Evolutionary conservation across 1,140 invertebrate species (phyloP), one percentile per base, ranked within the genome.

Genomic region (Drosophila willistoni): DNA sequence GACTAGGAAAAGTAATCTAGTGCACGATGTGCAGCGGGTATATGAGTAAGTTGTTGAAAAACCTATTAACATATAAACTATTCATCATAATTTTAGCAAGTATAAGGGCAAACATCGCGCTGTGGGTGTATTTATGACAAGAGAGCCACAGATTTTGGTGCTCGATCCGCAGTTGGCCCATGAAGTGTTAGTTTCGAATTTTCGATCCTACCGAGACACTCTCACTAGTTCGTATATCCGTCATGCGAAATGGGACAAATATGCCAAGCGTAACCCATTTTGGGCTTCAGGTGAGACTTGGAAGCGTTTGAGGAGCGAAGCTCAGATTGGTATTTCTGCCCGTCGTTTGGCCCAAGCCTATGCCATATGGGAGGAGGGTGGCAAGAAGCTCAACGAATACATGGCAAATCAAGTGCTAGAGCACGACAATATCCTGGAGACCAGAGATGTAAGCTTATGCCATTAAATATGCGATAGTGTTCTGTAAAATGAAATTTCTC

Each of bases 151-250:
- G 14, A 71, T 94, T 7, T 74, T 94, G 13, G 70, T 94, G 0
- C 81, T 93, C 6, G 93, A 94, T 84, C 93, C 93, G 0, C 85
- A 93, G 34, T 61, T 94, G 13, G 92, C 94, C 1, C 93, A 93
- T 67, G 80, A 92, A 34, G 91, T 94, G 25, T 67, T 94, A 3
- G 90, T 94, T 0, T 91, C 90, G n/a, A 93, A 93, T 68, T 94
- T 93, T 39, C 86, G 91, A 7, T 68, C 84, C 64, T 94, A 92
- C 64, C 73, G 78, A 12, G 89, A 93, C 12, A 92, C 91, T 41
- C 61, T 86, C 5, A 74, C 79, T 12, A 89, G 84, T 42, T 73
- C 79, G 3, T 87, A 89, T 73, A 57, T 86, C 1, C 47, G 36
- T 39, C 66, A 79, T 41, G 66, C 91, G 19, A 85, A 91, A 41